Evolutionary conservation across 2,797 vertebrate species (phyloP).

Genomic region (Etheostoma perlongum): DNA sequence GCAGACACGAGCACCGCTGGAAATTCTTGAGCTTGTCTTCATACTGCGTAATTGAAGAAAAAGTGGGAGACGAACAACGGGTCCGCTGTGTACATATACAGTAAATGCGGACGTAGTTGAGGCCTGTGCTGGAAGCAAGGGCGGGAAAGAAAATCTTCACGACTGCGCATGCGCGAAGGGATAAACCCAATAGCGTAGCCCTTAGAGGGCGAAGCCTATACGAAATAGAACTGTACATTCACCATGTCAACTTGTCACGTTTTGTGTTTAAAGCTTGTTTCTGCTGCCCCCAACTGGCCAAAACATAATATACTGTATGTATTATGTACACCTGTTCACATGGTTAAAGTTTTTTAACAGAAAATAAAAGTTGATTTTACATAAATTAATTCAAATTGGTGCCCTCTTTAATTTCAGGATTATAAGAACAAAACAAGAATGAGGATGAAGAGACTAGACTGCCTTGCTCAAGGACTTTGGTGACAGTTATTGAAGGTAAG

Average conservation of each 20-base stretch:
- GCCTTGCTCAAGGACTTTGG: background rate
- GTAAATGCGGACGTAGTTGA: too few relatives aligned
- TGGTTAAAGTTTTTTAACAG: background rate
- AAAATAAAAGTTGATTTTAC: background rate
- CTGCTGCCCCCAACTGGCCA: background rate
- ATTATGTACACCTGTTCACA: too few relatives aligned
- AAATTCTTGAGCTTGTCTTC: too few relatives aligned
- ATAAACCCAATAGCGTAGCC: too few relatives aligned
- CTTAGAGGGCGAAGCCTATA: too few relatives aligned
- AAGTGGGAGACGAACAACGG: too few relatives aligned
- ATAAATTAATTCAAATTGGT: background rate
- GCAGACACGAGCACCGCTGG: too few relatives aligned
- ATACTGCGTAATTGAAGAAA: too few relatives aligned
- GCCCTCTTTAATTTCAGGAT: background rate
- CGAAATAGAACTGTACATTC: background rate
- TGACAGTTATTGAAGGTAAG: background rate
- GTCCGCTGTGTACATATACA: too few relatives aligned
- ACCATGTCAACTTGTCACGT: background rate
- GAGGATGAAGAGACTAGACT: background rate
- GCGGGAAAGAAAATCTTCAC: too few relatives aligned
- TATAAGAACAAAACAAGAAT: background rate
- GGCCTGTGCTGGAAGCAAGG: too few relatives aligned
- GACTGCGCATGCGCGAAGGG: too few relatives aligned
- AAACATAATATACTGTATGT: background rate
- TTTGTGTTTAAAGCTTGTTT: background rate